Base-by-base conservation (phyloP, 2,888 invertebrate genomes). In the Orthosia cruda region DNA sequence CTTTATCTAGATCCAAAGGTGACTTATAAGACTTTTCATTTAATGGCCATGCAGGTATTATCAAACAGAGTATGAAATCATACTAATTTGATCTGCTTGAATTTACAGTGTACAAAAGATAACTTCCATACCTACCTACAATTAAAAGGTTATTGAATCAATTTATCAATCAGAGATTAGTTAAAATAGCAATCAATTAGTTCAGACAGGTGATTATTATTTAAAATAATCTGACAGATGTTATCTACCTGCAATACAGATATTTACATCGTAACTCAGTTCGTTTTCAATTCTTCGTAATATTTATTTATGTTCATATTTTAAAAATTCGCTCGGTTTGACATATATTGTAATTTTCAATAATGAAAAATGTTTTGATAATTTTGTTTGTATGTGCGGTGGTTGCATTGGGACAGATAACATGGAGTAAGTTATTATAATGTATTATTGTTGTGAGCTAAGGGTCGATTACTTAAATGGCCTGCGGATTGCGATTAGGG, bases 341-440 rank as follows among this genome's bases (percentile, higher is more conserved):
- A 13, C 15, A 20, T 26, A 20, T 26, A 54, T 58, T 16, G 4
- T 4, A 0, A 1, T 26, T 26, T 4, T 13, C 0, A 20, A 70
- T 12, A 2, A 72, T 83, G 80, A 61, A 68, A 58, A 57, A 23
- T 13, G 16, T 78, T 45, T 57, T 55, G 4, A 4, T 83, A 15
- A 13, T 73, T 62, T 61, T 83, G 18, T 52, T 64, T 32, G 4
- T 49, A 54, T 83, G 64, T 52, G 47, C 62, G n/a, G 64, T 54
- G 12, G 12, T 16, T 4, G 58, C 32, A 15, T 47, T 55, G 5
- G 74, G 83, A 55, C 72, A 80, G 15, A 4, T 67, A 23, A 12
- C 1, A 55, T 79, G 80, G 83, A 15, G 81, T 81, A 62, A 81
- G 84, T 83, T 20, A 11, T 52, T 61, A 16, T 18, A 18, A 15